These are phyloP conservation scores for Trichogramma pretiosum DNA, from an alignment of 1,140 invertebrate species.

Conservation along the genomic window DNA sequence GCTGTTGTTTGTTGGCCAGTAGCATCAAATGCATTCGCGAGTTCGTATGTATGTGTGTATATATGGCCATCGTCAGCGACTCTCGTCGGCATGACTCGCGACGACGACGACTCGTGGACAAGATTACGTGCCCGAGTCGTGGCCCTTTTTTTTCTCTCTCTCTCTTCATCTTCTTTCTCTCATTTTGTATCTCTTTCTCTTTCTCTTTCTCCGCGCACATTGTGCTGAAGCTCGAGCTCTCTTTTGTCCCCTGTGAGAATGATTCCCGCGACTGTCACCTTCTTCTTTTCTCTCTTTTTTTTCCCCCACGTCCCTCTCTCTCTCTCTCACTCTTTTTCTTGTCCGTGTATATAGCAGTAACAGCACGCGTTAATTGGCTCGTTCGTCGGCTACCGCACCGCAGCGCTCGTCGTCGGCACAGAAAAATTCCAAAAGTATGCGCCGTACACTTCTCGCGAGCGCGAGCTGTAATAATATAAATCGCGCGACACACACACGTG, in stretches of 20 bases:
- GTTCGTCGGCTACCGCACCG: too few species aligned
- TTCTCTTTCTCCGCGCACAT: neutral
- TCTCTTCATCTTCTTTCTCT: conserved; percentile 17
- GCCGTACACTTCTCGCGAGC: too few species aligned
- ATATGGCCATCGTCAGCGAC: neutral
- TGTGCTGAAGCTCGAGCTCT: too few species aligned
- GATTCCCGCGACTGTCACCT: neutral
- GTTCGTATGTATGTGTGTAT: neutral
- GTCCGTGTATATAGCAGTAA: too few species aligned
- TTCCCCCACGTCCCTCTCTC: neutral
- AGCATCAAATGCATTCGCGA: too few species aligned
- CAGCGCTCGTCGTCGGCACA: too few species aligned
- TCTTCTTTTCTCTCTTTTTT: neutral
- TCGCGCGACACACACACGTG: too few species aligned
- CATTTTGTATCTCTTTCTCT: conserved; percentile 13
- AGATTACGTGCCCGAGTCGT: conserved; percentile 44
- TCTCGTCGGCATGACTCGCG: conserved; percentile 18
- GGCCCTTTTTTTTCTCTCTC: conserved; percentile 29
- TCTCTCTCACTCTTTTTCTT: neutral
- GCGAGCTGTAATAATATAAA: too few species aligned
- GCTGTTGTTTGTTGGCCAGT: too few species aligned
- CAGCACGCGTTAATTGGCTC: too few species aligned
- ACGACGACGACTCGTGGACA: conserved; percentile 32
- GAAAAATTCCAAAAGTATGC: too few species aligned
- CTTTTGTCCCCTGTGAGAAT: neutral